Percentiles rank a stretch among this genome's conserved stretches.
These are phyloP conservation scores for Pseudolycoriella hygida DNA, from an alignment of 2,888 invertebrate species.

Conservation along the genomic window DNA sequence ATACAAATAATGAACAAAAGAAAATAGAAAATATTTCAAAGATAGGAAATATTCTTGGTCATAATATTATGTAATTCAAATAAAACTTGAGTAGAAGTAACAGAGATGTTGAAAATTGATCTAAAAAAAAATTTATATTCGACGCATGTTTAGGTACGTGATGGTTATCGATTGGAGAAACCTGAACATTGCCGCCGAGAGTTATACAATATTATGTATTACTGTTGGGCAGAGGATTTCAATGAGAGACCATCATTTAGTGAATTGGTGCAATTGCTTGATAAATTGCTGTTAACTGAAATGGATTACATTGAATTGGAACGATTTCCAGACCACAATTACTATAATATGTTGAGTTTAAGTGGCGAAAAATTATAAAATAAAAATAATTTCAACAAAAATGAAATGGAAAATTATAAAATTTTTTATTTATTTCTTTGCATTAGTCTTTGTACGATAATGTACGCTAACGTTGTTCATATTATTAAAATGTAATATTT, in stretches of 20 bases:
- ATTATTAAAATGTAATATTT: too few species aligned
- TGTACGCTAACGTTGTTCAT: too few species aligned
- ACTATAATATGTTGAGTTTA: conserved; percentile 69
- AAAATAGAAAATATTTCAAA: too few species aligned
- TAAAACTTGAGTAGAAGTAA: neutral
- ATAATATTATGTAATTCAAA: too few species aligned
- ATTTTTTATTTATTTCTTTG: too few species aligned
- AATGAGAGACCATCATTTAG: conserved; percentile 68
- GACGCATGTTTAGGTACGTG: conserved; percentile 43
- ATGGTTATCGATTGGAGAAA: conserved; percentile 78
- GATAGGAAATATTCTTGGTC: too few species aligned
- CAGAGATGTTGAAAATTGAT: neutral
- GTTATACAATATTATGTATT: conserved; percentile 87
- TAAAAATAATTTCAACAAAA: too few species aligned
- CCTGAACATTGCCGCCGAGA: conserved; percentile 88
- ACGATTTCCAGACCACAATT: conserved; percentile 82
- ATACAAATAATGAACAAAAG: too few species aligned
- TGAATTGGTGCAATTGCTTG: conserved; percentile 64
- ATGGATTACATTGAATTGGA: conserved; percentile 88
- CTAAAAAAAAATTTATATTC: neutral
- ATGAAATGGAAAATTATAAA: too few species aligned
- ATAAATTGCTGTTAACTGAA: conserved; percentile 70
- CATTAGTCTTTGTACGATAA: too few species aligned
- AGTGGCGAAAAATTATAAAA: conserved; percentile 62
- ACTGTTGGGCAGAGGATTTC: conserved; percentile 83